Base-by-base conservation (phyloP, 2,797 vertebrate species). In the Semaprochilodus insignis region DNA sequence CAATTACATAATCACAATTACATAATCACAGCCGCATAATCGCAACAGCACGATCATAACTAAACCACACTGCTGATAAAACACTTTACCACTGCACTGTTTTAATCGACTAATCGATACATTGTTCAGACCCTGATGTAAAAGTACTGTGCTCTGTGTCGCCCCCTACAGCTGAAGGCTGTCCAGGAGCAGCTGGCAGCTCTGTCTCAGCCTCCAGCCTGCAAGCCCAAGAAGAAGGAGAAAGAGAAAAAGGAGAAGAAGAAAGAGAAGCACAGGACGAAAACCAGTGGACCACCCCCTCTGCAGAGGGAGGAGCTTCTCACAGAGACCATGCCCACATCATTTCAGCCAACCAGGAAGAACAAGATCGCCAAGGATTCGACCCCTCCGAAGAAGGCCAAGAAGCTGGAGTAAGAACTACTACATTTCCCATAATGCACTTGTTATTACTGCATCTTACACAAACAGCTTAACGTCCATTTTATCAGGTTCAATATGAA, bases 221-320 rank as follows among this genome's bases (percentile, higher is more conserved):
- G 94, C 93, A 98, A 97, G 93, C 97, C 97, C 93, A 97, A 97
- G 94, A 98, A 97, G 87, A 98, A 97, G 80, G 96, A 98, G 89
- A 48, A 96, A 51, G 96, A 97, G 83, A 96, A 96, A 88, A 95
- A 96, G 77, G 52, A 83, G 59, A 83, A 83, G 75, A 95, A 94
- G 86, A 97, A 97, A 80, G 96, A 97, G 88, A 97, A 97, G 94
- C 95, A 97, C 94, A 97, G 96, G 95, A 96, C 96, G 92, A 97
- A 97, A 88, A 76, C 77, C 10, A 96, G 95, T 8, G 92, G 91
- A 48, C 93, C 92, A 66, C 90, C 93, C 6, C 63, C 94, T 2
- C 90, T 94, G 57, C 31, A 67, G 77, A 52, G 14, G 21, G 78
- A 51, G 36, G 55, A 55, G 66, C 55, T 80, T 48, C 19, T 27